Base-by-base conservation (phyloP, 1,140 invertebrate genomes). In the Stegodyphus dumicola region DNA sequence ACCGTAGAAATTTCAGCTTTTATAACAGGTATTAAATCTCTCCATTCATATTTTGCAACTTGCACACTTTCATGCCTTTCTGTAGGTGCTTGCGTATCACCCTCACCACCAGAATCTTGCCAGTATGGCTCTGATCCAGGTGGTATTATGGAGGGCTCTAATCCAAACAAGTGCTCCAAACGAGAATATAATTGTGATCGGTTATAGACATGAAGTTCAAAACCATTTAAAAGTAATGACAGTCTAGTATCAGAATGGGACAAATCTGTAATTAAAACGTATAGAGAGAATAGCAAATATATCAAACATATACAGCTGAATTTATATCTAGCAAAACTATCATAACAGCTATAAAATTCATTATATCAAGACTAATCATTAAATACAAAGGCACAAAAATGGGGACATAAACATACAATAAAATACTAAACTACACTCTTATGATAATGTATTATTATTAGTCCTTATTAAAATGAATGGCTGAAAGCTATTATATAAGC, bases 141-240 rank as follows among this genome's bases (percentile, higher is more conserved):
- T 11, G 94, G 93, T 89, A 95, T 94, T 89, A 97, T 94, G 87
- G 93, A 92, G 52, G 94, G 92, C 71, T 95, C 95, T 54, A 98
- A 91, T 13, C 96, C 96, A 92, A 99, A 99, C 15, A 94, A 92
- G 91, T 95, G 95, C 89, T 99, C 97, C 79, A 99, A 92, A 90
- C 94, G 93, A 88, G 94, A 93, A 92, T 99, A 99, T 51, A 97
- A 90, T 88, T 95, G 92, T 86, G 96, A 97, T 84, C 97, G 93
- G 92, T 99, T 99, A 90, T 99, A 99, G 9, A 98, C 93, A 91
- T 99, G 98, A 67, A 99, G 91, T 91, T 99, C 97, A 90, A 98
- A 96, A 7, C 97, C 97, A 92, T 99, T 99, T 75, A 99, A 91
- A 92, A 98, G 95, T 51, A 99, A 93, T 65, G 96, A 97, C 17